Base-by-base conservation (phyloP, 2,113 vertebrate genomes). In the Trogon melanurus region DNA sequence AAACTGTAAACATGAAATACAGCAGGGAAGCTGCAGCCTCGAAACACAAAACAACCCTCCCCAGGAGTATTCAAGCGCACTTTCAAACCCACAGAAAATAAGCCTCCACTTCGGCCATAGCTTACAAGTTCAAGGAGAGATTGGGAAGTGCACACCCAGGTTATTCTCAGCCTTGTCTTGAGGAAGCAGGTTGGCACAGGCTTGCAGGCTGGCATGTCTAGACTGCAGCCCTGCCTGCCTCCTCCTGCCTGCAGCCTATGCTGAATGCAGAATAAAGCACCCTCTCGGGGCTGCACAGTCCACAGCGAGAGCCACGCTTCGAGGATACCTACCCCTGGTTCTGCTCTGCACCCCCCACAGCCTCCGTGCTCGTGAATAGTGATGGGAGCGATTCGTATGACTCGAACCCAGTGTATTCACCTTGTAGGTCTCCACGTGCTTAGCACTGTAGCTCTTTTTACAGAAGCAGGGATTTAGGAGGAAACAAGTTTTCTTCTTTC, bases 21-120 rank as follows among this genome's bases (percentile, higher is more conserved):
- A 94, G 94, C 94, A 96, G 92, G 94, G 78, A 81, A 92, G 65
- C 85, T 54, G 85, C 69, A 57, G 92, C 91, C 96, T 92, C 47
- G 11, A 50, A 94, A 91, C 93, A 92, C 83, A 95, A 36, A 93
- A 11, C 90, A 89, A 12, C 32, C 75, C 48, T 93, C 84, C 65
- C 50, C 83, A 44, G 3, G 80, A 91, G 65, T 1, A 4, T 54
- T 83, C 84, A 66, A 66, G 3, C 0, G 0, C 20, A 4, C 73
- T 85, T 92, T 60, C 66, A 79, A 79, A 76, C 57, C 57, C 82
- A 25, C 75, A 71, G 71, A 34, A 70, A 69, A 79, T 53, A 86
- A 92, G 94, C 87, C 74, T 78, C n/a, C 54, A 62, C 57, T 67
- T 93, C 81, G 84, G 50, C 30, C 38, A 21, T 0, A 1, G 66